Evolutionary conservation across 37 sponge, comb jelly and placozoan species (phyloP).

Genomic region (Corticium candelabrum): DNA sequence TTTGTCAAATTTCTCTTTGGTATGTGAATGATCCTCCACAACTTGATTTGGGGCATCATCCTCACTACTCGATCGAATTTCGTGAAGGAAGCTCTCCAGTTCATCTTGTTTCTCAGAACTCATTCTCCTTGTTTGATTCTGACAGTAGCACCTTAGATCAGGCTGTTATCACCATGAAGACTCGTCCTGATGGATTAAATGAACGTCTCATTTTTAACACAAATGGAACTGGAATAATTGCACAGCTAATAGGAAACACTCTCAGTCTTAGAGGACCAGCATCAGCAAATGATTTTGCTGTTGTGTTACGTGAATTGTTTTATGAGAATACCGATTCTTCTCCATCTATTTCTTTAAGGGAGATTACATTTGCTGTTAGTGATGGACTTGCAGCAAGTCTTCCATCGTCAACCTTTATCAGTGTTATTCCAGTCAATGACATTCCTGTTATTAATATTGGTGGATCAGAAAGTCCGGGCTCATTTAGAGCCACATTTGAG

Average conservation of each 20-base stretch:
- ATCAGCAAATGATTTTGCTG: background rate
- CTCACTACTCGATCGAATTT: background rate
- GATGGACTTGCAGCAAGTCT: constrained; percentile 34
- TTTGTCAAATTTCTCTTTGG: constrained; percentile 12
- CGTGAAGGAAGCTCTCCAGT: background rate
- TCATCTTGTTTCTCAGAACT: background rate
- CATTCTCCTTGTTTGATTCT: background rate
- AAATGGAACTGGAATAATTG: background rate
- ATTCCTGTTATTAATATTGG: constrained; percentile 38
- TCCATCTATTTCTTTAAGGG: constrained; percentile 5
- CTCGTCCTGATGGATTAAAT: background rate
- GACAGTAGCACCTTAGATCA: background rate
- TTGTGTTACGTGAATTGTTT: background rate
- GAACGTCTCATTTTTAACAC: background rate
- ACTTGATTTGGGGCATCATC: constrained; percentile 3
- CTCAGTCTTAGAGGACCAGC: background rate
- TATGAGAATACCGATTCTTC: background rate
- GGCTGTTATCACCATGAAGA: background rate
- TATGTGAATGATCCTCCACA: constrained; percentile 57
- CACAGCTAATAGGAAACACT: background rate
- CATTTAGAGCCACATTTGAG: background rate
- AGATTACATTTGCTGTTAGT: constrained; percentile 26
- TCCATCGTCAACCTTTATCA: constrained; percentile 15
- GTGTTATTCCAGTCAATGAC: constrained; percentile 37
- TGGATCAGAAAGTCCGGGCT: background rate